Percentiles rank a stretch among this genome's conserved stretches.
These are phyloP conservation scores for Epizoanthus fatuus DNA, from an alignment of 92 coral and sea anemone genomes.

Conservation along the genomic window DNA sequence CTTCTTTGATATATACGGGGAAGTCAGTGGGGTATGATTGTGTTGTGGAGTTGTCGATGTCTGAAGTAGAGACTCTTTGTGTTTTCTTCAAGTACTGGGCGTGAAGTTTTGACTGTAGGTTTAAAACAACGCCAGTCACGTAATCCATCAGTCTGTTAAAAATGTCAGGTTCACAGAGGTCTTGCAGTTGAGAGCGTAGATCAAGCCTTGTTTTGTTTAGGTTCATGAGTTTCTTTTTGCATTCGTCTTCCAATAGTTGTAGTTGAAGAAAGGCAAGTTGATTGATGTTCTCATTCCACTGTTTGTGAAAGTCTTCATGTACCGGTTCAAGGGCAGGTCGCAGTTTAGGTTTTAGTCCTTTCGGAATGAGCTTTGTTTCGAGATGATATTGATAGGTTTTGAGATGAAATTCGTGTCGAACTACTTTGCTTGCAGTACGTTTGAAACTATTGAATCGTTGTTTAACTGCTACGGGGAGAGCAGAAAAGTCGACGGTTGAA, in stretches of 20 bases:
- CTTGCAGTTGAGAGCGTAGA: neutral
- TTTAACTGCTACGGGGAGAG: neutral
- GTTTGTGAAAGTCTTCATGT: neutral
- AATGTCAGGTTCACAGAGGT: neutral
- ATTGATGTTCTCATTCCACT: neutral
- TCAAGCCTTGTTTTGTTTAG: neutral
- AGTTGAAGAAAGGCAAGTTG: conserved; percentile 1
- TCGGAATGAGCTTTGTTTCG: neutral
- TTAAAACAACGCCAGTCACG: neutral
- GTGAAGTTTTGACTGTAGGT: neutral
- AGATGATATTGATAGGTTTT: neutral
- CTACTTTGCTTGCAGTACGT: conserved; percentile 1
- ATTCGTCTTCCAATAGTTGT: neutral
- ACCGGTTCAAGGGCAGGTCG: neutral
- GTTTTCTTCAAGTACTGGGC: neutral
- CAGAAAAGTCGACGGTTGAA: neutral
- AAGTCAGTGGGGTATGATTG: too few species aligned
- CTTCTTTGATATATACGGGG: too few species aligned
- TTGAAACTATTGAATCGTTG: neutral
- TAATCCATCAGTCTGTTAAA: neutral
- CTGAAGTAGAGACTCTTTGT: too few species aligned
- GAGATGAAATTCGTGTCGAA: neutral
- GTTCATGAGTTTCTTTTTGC: neutral
- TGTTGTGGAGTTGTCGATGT: too few species aligned
- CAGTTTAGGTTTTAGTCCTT: conserved; percentile 6